Base-by-base conservation (phyloP, 64 coral and sea anemone species). In the Porites australiensis region DNA sequence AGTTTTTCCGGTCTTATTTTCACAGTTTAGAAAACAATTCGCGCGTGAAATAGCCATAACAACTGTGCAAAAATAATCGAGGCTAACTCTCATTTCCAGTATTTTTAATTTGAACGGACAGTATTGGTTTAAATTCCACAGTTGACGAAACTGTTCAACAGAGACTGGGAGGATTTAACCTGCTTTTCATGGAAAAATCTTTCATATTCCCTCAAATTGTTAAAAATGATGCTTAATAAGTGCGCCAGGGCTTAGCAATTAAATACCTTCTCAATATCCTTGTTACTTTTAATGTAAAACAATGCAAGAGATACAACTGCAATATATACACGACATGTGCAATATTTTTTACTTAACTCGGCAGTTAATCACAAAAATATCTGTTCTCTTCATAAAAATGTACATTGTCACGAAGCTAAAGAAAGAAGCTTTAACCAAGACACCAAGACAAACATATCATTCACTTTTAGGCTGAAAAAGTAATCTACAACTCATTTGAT, bases 331-430 rank as follows among this genome's bases (percentile, higher is more conserved):
- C 4, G 37, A 50, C 13, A 16, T 75, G 73, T 16, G 73, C 73
- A 75, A 50, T 75, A 50, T 64, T 65, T 66, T 19, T 83, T 6
- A 64, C 6, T 50, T 18, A 2, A 37, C 27, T 37, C 45, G 9
- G 68, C 47, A 69, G 6, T 6, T 84, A n/a, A 67, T 67, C 62
- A 84, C 46, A 7, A 44, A 61, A 84, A 84, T 84, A 68, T 78
- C 55, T 52, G 62, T 84, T 68, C 62, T 84, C 15, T 67, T 22
- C 68, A 64, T 44, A 50, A 64, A 48, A 69, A 65, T 47, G 66
- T 21, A 67, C 10, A 62, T 82, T 37, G 57, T 61, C 23, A 44
- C 55, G 3, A 23, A 82, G 14, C 63, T 82, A 44, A 44, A 72
- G 0, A 46, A 64, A 63, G 44, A 21, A 64, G 48, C 37, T 15